Conservation (phyloP, 2,797 vertebrate species). For the Helostoma temminkii region DNA sequence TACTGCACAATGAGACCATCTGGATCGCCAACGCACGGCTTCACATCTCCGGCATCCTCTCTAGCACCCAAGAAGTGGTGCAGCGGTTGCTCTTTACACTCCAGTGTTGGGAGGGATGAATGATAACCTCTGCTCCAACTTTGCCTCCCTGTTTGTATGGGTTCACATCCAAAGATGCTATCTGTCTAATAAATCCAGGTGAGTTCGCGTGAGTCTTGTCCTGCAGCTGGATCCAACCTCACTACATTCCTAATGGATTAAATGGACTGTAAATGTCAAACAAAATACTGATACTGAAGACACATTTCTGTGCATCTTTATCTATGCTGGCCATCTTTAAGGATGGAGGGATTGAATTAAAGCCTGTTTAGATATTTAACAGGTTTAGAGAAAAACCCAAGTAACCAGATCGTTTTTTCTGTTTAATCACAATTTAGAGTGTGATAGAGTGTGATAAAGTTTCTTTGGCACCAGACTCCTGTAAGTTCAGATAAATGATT, state of each 20-base stretch:
- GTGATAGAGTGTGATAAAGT: neutral
- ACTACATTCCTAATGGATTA: slow-evolving; percentile 68
- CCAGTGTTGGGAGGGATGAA: slow-evolving; percentile 28
- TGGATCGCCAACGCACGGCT: slow-evolving; percentile 46
- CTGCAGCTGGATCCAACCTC: slow-evolving; percentile 48
- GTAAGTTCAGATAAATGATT: slow-evolving; percentile 5
- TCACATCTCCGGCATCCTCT: slow-evolving; percentile 31
- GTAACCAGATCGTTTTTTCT: neutral
- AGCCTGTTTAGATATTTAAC: slow-evolving; percentile 6
- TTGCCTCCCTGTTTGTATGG: slow-evolving; percentile 40
- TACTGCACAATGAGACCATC: slow-evolving; percentile 55
- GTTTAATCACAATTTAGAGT: neutral
- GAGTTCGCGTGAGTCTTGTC: slow-evolving; percentile 33
- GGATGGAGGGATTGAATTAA: slow-evolving; percentile 29
- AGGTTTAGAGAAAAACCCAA: neutral
- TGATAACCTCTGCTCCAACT: slow-evolving; percentile 52
- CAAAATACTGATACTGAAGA: slow-evolving; percentile 41
- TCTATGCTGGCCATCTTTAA: slow-evolving; percentile 34
- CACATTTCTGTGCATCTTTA: slow-evolving; percentile 26
- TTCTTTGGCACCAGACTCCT: neutral
- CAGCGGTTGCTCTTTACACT: slow-evolving; percentile 9
- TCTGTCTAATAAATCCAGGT: slow-evolving; percentile 68
- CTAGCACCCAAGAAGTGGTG: slow-evolving; percentile 21
- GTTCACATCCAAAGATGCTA: slow-evolving; percentile 62
- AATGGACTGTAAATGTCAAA: slow-evolving; percentile 41